A percentile compares a stretch with the other conserved stretches of the same genome.
Conservation (phyloP, 2,888 invertebrate genomes). For the Hypsopygia costalis region DNA sequence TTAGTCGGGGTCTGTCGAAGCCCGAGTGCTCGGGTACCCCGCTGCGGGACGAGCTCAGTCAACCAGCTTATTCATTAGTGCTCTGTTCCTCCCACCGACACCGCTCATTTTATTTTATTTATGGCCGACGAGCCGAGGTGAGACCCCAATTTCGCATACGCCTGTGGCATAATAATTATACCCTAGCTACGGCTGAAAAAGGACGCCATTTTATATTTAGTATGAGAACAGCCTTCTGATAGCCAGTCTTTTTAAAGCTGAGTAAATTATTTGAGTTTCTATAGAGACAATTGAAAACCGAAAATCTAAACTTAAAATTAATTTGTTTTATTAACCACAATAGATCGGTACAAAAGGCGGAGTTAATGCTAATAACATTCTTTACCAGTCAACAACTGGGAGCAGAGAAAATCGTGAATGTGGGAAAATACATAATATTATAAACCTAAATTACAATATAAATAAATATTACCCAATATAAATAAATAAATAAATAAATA, state of each 20-base stretch:
- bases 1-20: conserved; percentile 2
- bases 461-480: too few relatives aligned
- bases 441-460: too few relatives aligned
- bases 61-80: conserved; percentile 70
- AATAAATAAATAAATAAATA: too few relatives aligned
- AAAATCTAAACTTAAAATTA: too few relatives aligned
- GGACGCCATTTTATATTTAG: conserved; percentile 68
- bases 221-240: conserved; percentile 32
- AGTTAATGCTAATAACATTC: too few relatives aligned
- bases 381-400: too few relatives aligned
- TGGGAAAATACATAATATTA: too few relatives aligned
- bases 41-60: conserved; percentile 21
- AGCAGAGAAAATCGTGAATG: too few relatives aligned
- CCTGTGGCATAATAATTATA: conserved; percentile 75
- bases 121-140: conserved; percentile 70
- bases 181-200: conserved; percentile 65
- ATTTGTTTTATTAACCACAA: too few relatives aligned
- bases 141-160: conserved; percentile 79
- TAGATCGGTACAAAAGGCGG: too few relatives aligned
- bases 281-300: too few relatives aligned
- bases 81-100: conserved; percentile 67
- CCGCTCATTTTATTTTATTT: conserved; percentile 76
- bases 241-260: background rate
- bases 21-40: conserved; percentile 13
- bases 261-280: too few relatives aligned